Percentiles rank a stretch among this genome's conserved stretches.
These are phyloP conservation scores for Luscinia megarhynchos DNA, from an alignment of 2,797 vertebrate genomes.

Conservation along the genomic window DNA sequence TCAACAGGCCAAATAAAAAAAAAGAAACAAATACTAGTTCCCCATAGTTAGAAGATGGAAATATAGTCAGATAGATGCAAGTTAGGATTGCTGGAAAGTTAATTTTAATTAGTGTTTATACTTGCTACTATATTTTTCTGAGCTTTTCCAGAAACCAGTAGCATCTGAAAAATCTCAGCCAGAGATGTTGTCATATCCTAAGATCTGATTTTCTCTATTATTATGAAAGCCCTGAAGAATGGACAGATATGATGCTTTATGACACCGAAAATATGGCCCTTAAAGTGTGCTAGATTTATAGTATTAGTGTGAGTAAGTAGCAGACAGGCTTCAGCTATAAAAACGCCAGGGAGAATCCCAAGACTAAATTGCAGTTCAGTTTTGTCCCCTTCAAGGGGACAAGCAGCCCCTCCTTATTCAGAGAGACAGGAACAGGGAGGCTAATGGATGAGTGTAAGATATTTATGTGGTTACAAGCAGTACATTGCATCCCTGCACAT, in stretches of 20 bases:
- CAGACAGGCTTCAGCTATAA: conserved; percentile 40
- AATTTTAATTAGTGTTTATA: background rate
- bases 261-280: background rate
- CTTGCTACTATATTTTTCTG: background rate
- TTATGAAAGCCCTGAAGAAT: background rate
- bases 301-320: conserved; percentile 19
- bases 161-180: background rate
- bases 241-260: conserved; percentile 42
- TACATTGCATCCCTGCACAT: background rate
- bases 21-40: fast-evolving
- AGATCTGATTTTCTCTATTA: background rate
- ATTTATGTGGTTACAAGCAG: conserved; percentile 51
- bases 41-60: background rate
- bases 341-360: conserved; percentile 36
- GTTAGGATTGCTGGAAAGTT: background rate
- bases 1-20: too few relatives aligned
- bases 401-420: conserved; percentile 2
- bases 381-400: conserved; percentile 37
- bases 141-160: background rate
- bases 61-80: background rate
- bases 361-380: conserved; percentile 28
- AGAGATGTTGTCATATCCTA: background rate
- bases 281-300: conserved; percentile 42
- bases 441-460: conserved; percentile 39
- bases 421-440: background rate